Base-by-base conservation (phyloP, 2,888 invertebrate genomes). In the Agrilus biguttatus region DNA sequence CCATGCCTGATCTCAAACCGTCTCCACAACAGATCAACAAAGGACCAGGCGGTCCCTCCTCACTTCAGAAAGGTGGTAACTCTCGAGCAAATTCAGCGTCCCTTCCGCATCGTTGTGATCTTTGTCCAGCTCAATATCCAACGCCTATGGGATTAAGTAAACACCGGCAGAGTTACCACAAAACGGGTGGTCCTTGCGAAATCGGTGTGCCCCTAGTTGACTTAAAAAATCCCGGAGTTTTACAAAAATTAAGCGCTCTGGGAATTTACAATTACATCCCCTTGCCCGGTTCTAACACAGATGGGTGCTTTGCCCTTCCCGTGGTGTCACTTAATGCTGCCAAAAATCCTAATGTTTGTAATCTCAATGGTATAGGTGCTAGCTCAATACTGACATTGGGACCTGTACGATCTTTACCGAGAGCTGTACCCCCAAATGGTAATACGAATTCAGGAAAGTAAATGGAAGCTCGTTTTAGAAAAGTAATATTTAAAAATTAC, bases 191-290 rank as follows among this genome's bases (percentile, higher is more conserved):
- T 61, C 73, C 61, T 70, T 73, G 60, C 58, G 83, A 84, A 55
- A 63, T 84, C 44, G 83, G 82, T 0, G 65, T 84, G 52, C 85
- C 84, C 0, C 75, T 84, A 1, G 78, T 84, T 0, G 83, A 84
- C 56, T 59, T 84, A 21, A 78, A 79, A 38, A 77, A 80, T 45
- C 77, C 79, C 8, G 77, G 78, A 12, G 74, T 78, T 19, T 62
- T 82, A 40, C 73, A 74, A 52, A 72, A 78, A 50, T 66, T 84
- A 10, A 71, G 74, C 48, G 72, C 64, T 55, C 66, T 83, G 55
- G 84, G 84, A 36, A 80, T 84, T 48, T 75, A 77, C 55, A 80
- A 78, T 65, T 83, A 78, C 62, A 83, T 85, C 53, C 83, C 84
- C 1, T 58, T 84, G 47, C 78, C 79, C 2, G 77, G 78, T 51